Evolutionary conservation across 2,113 vertebrate genomes (phyloP).

Genomic region (Athene noctua): DNA sequence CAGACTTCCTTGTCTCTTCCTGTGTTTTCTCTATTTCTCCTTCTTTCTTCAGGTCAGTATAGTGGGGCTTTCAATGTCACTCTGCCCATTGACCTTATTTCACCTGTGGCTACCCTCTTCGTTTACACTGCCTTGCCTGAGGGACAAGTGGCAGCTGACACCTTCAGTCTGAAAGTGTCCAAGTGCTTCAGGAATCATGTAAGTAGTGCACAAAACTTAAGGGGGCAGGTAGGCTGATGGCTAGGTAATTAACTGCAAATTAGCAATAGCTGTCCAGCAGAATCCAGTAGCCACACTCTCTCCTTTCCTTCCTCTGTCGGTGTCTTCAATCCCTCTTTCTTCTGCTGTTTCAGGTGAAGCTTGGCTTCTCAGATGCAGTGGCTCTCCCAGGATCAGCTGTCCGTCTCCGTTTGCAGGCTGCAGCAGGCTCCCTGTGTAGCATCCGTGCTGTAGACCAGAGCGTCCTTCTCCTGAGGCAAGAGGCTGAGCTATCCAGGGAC

Average conservation of each 20-base stretch:
- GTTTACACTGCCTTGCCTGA: conserved; percentile 76
- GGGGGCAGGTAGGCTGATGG: neutral
- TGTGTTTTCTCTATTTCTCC: neutral
- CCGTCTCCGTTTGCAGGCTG: conserved; percentile 67
- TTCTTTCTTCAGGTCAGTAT: neutral
- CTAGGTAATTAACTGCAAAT: neutral
- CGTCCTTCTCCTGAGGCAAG: conserved; percentile 76
- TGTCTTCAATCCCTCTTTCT: neutral
- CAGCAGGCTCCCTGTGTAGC: conserved; percentile 82
- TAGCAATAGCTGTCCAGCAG: neutral
- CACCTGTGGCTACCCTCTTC: conserved; percentile 75
- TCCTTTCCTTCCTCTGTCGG: neutral
- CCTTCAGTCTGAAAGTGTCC: conserved; percentile 64
- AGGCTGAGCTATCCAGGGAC: conserved; percentile 69
- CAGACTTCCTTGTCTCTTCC: neutral
- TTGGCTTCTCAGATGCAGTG: conserved; percentile 72
- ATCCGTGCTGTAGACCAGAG: conserved; percentile 83
- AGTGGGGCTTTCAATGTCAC: conserved; percentile 62
- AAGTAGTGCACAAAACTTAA: neutral
- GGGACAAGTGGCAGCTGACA: conserved; percentile 80
- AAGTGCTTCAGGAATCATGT: conserved; percentile 82
- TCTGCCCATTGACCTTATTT: conserved; percentile 57
- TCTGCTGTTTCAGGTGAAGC: conserved; percentile 64
- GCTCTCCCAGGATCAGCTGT: conserved; percentile 74
- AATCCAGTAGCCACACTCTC: neutral